phyloP scores from a whole-genome alignment of 2,888 invertebrate genomes.

The Microctonus brassicae region DNA sequence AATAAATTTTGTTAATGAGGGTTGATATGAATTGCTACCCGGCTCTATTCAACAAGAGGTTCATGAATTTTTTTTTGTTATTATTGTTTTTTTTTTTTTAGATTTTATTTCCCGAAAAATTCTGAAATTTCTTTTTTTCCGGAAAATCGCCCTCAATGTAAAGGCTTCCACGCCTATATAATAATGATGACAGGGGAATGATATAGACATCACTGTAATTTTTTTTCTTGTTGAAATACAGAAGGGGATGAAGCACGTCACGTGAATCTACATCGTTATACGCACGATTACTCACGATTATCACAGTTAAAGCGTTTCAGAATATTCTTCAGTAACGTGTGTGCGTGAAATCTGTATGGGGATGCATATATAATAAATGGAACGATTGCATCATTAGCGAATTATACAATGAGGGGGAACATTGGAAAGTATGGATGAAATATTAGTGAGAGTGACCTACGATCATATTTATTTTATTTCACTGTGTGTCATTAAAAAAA shows the following conservation, averaged over 20 bases:
- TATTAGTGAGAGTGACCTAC: not conserved
- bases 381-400: conserved; percentile 17
- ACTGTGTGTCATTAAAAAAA: not conserved
- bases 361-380: too few relatives aligned
- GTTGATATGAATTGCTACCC: not conserved
- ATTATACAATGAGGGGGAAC: not conserved
- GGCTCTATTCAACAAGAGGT: not conserved
- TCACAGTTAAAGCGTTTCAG: too few relatives aligned
- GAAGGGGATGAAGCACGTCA: conserved; percentile 16
- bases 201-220: not conserved
- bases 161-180: too few relatives aligned
- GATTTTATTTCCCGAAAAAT: too few relatives aligned
- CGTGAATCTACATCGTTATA: conserved; percentile 31
- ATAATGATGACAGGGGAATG: too few relatives aligned
- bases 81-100: too few relatives aligned
- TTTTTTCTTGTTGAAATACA: not conserved
- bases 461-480: not conserved
- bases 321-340: not conserved
- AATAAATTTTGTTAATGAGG: conserved; percentile 18
- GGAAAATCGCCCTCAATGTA: too few relatives aligned
- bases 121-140: too few relatives aligned
- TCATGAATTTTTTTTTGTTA: too few relatives aligned
- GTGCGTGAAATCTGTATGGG: too few relatives aligned
- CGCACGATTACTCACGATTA: conserved; percentile 1
- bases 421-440: not conserved